Percentiles rank a stretch among this genome's conserved stretches.
These are phyloP conservation scores for Eristalis pertinax DNA, from an alignment of 2,888 invertebrate species.

Conservation along the genomic window DNA sequence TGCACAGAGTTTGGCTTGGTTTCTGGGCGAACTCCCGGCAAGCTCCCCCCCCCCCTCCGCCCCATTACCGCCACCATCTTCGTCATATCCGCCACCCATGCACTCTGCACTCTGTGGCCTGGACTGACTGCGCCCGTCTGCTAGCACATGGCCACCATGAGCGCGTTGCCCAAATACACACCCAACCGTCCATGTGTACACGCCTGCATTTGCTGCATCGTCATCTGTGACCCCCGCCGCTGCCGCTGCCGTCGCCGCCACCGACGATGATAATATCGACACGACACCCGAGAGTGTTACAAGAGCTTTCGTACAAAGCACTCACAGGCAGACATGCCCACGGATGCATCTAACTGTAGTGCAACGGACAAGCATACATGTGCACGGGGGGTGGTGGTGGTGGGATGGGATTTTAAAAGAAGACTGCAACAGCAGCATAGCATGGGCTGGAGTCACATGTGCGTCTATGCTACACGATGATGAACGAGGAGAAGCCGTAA, in stretches of 20 bases:
- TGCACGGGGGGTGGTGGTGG: background rate
- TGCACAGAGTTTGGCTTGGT: background rate
- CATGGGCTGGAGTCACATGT: slow-evolving; percentile 10
- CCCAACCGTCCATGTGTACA: background rate
- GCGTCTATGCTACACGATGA: slow-evolving; percentile 27
- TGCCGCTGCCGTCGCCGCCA: background rate
- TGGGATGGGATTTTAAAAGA: background rate
- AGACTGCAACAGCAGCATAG: slow-evolving; percentile 17
- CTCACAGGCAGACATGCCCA: background rate
- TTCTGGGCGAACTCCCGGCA: background rate
- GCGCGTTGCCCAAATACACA: slow-evolving; percentile 28
- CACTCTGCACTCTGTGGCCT: slow-evolving; percentile 3
- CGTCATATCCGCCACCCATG: slow-evolving; percentile 21
- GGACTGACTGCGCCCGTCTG: slow-evolving; percentile 14
- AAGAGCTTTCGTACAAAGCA: slow-evolving; percentile 17
- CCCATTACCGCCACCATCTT: background rate
- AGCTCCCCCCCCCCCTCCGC: too few relatives aligned
- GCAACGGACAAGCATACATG: slow-evolving; percentile 2
- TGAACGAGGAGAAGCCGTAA: slow-evolving; percentile 19
- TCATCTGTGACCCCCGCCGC: slow-evolving; percentile 3
- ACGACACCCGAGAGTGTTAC: slow-evolving; percentile 21
- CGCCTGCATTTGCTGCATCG: background rate
- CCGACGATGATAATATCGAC: slow-evolving; percentile 11
- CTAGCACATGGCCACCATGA: slow-evolving; percentile 31
- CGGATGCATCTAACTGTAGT: slow-evolving; percentile 22